Base-by-base conservation (phyloP, 2,888 invertebrate genomes). In the Aquatica leii region DNA sequence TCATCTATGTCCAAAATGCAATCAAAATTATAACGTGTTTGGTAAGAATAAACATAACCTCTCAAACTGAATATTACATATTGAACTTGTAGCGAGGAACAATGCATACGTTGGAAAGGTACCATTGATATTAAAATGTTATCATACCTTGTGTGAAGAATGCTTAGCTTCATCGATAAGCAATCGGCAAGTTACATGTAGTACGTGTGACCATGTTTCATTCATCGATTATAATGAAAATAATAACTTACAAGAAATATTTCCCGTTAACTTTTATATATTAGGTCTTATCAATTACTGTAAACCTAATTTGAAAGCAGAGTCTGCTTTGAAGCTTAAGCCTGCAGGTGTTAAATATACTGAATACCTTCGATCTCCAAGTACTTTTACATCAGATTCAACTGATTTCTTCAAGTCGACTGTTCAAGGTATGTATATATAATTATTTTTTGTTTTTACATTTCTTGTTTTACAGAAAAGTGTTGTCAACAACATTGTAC, bases 81-180 rank as follows among this genome's bases (percentile, higher is more conserved):
- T 40, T 14, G 2, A 6, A 24, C 18, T 73, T 71, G 12, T 59
- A 73, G 73, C 66, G 12, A 55, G 65, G n/a, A 61, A 61, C 9
- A 66, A 64, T 48, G 31, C 43, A 37, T 60, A 65, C 34, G 37
- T 62, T 58, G 79, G 77, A 46, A 76, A 76, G 51, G 69, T 79
- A 6, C 91, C 92, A 0, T 79, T 91, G 18, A 79, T 90, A 37
- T 77, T 91, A 61, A 73, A 83, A 64, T 92, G 92, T 74, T 87
- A 87, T 0, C 92, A 92, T 77, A 83, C 87, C 1, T 82, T 88
- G 71, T 92, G 92, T 71, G 88, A 88, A 69, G 84, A 81, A 51
- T 92, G 92, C 75, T 76, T 88, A 11, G 79, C 75, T 35, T 81
- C 78, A 62, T 76, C 81, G 18, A 64, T 80, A 0, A 80, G 77